Evolutionary conservation across 1,140 invertebrate species (phyloP).

Genomic region (Rhizoglyphus robini): DNA sequence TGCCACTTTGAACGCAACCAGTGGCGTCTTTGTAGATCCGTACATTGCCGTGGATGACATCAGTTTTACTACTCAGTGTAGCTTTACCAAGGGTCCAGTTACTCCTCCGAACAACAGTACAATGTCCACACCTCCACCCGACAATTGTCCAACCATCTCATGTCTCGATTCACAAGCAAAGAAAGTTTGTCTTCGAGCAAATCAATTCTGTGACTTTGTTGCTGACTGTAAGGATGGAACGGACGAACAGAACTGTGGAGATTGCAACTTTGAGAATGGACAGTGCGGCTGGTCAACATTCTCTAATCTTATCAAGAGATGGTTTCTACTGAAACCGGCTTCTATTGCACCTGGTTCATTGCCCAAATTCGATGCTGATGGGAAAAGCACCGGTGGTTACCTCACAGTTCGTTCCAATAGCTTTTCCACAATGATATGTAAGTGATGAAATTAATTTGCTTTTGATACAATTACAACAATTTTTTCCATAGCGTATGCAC

Average conservation of each 20-base stretch:
- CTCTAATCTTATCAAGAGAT: neutral
- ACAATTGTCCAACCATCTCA: neutral
- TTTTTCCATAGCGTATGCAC: no score
- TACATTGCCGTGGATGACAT: conserved; percentile 25
- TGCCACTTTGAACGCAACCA: neutral
- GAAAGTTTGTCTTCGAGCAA: neutral
- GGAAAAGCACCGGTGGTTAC: neutral
- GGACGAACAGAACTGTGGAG: conserved; percentile 5
- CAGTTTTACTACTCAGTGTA: conserved; percentile 10
- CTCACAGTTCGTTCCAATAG: neutral
- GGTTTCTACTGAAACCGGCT: neutral
- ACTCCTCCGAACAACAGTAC: no score
- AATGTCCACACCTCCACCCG: no score
- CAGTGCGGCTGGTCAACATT: conserved; percentile 20
- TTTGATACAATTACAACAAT: no score
- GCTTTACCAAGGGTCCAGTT: no score
- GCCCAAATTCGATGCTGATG: neutral
- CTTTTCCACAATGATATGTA: no score
- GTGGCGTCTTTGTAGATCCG: neutral
- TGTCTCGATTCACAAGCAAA: neutral
- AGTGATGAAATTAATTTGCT: no score
- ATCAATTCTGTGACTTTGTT: conserved; percentile 1
- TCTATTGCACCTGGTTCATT: neutral
- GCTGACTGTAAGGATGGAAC: neutral
- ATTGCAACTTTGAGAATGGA: conserved; percentile 23